A percentile compares a stretch with the other conserved stretches of the same genome.
These are phyloP conservation scores for Dicrurus megarhynchus DNA, from an alignment of 2,113 vertebrate genomes.

Conservation along the genomic window DNA sequence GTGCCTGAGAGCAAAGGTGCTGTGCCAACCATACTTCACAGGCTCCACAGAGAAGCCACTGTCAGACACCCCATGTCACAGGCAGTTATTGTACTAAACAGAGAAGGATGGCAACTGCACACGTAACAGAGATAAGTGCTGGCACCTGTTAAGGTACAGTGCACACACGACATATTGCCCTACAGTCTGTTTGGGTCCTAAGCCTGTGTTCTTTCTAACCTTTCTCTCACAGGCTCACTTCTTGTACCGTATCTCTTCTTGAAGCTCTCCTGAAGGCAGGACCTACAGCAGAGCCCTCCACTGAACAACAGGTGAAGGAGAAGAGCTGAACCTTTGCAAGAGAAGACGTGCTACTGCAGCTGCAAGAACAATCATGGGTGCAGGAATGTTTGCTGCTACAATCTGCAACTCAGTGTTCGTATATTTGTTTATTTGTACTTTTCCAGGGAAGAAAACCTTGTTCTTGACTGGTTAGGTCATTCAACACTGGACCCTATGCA, in stretches of 20 bases:
- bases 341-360: not conserved
- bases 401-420: not conserved
- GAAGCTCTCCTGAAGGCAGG: not conserved
- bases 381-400: not conserved
- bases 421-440: not conserved
- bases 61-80: not conserved
- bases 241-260: not conserved
- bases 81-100: not conserved
- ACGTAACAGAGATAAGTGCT: not conserved
- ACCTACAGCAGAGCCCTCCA: not conserved
- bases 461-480: not conserved
- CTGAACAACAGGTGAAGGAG: not conserved
- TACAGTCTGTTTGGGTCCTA: not conserved
- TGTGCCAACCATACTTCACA: not conserved
- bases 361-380: not conserved
- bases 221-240: not conserved
- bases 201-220: not conserved
- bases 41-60: not conserved
- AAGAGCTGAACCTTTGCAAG: not conserved
- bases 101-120: not conserved
- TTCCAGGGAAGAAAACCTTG: not conserved
- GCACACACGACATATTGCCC: not conserved
- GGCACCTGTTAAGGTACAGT: not conserved
- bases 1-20: not conserved
- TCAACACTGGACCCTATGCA: accelerated